These are phyloP conservation scores for Agapornis roseicollis DNA, from an alignment of 2,113 vertebrate species.

Conservation along the genomic window DNA sequence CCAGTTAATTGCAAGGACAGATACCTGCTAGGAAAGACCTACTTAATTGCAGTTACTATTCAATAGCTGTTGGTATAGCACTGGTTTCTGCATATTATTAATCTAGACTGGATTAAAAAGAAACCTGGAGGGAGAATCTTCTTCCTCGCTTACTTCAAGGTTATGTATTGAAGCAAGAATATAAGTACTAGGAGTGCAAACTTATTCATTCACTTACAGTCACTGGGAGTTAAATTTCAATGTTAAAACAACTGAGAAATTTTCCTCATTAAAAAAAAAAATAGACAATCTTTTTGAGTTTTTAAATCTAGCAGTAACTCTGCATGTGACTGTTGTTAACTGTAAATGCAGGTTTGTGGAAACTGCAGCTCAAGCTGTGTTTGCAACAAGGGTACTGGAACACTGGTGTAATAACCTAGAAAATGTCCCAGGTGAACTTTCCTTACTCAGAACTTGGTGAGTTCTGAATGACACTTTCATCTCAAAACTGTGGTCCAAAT, in stretches of 20 bases:
- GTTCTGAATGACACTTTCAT: background rate
- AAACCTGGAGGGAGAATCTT: background rate
- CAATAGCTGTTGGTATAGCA: background rate
- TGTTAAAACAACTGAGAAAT: background rate
- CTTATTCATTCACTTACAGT: background rate
- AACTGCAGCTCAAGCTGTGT: background rate
- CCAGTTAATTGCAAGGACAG: background rate
- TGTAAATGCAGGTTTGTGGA: background rate
- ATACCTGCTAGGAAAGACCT: background rate
- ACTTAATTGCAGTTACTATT: conserved; percentile 14
- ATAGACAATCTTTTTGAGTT: background rate
- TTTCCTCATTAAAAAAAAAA: background rate
- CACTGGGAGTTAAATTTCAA: background rate
- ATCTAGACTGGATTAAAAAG: background rate
- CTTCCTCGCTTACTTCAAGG: background rate
- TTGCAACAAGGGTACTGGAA: background rate
- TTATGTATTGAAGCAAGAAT: background rate
- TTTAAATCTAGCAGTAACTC: background rate
- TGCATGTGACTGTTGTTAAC: background rate
- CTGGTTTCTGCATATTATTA: background rate
- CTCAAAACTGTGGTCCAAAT: background rate
- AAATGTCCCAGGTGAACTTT: background rate
- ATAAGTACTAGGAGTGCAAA: background rate
- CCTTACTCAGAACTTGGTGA: background rate
- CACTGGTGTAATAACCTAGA: background rate